phyloP scores from a whole-genome alignment of 2,113 vertebrate species.

The Macrotus californicus region DNA sequence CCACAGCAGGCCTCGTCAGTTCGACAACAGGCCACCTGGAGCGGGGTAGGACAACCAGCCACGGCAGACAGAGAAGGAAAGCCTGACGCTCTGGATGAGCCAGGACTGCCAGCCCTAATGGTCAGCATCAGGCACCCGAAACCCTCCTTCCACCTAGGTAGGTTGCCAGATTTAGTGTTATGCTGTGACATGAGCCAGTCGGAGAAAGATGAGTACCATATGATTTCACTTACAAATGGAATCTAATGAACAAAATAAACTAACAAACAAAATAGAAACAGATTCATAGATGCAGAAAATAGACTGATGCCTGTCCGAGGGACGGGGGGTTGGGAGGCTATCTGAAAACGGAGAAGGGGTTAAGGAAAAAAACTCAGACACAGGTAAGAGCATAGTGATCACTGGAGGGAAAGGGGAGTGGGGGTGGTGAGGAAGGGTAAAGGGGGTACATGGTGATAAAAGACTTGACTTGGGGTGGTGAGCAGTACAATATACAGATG shows the following conservation, averaged over 20 bases:
- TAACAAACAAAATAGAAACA: too few species aligned
- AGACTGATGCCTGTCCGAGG: too few species aligned
- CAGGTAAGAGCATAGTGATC: neutral
- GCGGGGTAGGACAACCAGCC: neutral
- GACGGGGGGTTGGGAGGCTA: too few species aligned
- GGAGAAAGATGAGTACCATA: too few species aligned
- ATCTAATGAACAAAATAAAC: too few species aligned
- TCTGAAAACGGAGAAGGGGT: too few species aligned
- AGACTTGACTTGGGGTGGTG: too few species aligned
- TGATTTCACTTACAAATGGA: too few species aligned
- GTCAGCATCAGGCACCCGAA: neutral
- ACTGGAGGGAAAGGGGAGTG: neutral
- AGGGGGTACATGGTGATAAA: neutral
- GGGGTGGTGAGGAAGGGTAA: neutral
- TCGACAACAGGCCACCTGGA: neutral
- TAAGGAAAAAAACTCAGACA: neutral
- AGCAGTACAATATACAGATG: too few species aligned
- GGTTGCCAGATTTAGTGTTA: neutral
- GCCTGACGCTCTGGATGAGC: neutral
- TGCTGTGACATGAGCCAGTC: neutral
- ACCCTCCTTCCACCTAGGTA: neutral
- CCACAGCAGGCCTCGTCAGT: rapidly evolving
- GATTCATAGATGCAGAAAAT: too few species aligned
- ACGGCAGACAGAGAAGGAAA: neutral
- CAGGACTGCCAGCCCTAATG: neutral